Percentiles rank a stretch among this genome's conserved stretches.
Conservation (phyloP, 2,888 invertebrate genomes). For the Hetaerina titia region DNA sequence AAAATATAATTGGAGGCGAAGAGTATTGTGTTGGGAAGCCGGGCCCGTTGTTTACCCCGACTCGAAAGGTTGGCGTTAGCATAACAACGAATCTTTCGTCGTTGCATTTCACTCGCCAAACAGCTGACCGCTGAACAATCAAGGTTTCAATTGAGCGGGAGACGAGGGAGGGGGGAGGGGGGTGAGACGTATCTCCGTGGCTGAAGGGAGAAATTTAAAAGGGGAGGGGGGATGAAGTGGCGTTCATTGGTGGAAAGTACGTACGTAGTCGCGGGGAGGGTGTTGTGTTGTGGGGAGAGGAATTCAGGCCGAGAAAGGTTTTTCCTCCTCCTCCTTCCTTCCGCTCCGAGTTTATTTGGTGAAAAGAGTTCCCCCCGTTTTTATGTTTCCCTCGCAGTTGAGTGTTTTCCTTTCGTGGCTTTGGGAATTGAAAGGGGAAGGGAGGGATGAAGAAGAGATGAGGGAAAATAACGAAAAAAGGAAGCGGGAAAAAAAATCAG, state of each 20-base stretch:
- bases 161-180: not conserved
- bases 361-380: constrained; percentile 16
- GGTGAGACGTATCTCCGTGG: not conserved
- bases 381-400: constrained; percentile 8
- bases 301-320: too few relatives aligned
- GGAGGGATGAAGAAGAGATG: not conserved
- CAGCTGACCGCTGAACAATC: constrained; percentile 43
- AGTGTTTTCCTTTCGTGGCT: constrained; percentile 55
- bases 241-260: too few relatives aligned
- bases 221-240: too few relatives aligned
- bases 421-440: constrained; percentile 24
- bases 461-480: not conserved
- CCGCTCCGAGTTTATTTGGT: constrained; percentile 43
- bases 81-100: constrained; percentile 30
- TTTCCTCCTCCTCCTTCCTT: not conserved
- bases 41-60: constrained; percentile 18
- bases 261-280: too few relatives aligned
- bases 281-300: too few relatives aligned
- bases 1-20: not conserved
- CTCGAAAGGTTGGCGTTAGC: constrained; percentile 51
- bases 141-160: not conserved
- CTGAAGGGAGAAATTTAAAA: too few relatives aligned
- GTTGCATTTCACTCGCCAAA: constrained; percentile 43
- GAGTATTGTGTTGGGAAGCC: not conserved
- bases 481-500: not conserved